phyloP scores from a whole-genome alignment of 2,113 vertebrate genomes.

The Danionella cerebrum region DNA sequence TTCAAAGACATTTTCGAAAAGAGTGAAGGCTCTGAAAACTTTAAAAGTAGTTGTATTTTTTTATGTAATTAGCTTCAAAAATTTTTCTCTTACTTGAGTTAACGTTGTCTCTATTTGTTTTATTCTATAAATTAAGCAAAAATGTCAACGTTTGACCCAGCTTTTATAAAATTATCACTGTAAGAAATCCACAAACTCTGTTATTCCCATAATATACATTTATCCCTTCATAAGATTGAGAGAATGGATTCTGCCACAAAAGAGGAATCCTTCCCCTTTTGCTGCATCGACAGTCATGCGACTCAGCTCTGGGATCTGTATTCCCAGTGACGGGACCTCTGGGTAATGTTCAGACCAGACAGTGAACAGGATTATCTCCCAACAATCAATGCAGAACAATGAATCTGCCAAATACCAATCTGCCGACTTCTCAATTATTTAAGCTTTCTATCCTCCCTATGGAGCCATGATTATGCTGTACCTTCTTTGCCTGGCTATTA shows the following conservation, averaged over 20 bases:
- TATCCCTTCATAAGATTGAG: too few species aligned
- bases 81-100: too few species aligned
- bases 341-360: slow-evolving; percentile 59
- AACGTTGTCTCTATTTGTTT: too few species aligned
- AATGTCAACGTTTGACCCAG: too few species aligned
- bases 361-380: slow-evolving; percentile 68
- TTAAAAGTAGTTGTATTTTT: too few species aligned
- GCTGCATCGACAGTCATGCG: slow-evolving; percentile 31
- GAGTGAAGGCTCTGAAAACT: too few species aligned
- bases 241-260: not conserved
- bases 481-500: slow-evolving; percentile 56
- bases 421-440: slow-evolving; percentile 74
- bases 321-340: slow-evolving; percentile 62
- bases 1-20: too few species aligned
- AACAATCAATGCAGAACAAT: slow-evolving; percentile 71
- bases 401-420: slow-evolving; percentile 72
- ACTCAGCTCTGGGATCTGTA: slow-evolving; percentile 50
- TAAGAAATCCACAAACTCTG: too few species aligned
- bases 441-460: slow-evolving; percentile 54
- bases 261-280: slow-evolving; percentile 20
- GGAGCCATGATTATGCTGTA: slow-evolving; percentile 58
- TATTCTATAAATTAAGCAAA: too few species aligned
- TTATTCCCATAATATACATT: too few species aligned
- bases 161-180: too few species aligned
- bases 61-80: too few species aligned